Evolutionary conservation across 2,888 invertebrate species (phyloP).

Genomic region (Cyaniris semiargus): DNA sequence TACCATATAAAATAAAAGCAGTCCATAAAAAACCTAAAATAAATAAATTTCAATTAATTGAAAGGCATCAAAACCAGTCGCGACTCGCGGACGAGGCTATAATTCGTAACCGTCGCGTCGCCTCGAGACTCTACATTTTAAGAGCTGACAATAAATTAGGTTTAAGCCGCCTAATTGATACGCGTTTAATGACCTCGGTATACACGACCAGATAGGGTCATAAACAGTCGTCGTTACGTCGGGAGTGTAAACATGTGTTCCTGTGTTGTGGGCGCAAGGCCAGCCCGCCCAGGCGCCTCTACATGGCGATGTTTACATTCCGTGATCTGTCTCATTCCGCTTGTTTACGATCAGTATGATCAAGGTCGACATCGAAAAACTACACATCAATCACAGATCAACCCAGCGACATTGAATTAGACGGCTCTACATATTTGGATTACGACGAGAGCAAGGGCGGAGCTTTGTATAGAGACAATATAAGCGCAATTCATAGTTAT

Average conservation of each 20-base stretch:
- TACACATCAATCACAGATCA: constrained; percentile 20
- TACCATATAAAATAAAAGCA: constrained; percentile 11
- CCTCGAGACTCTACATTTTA: constrained; percentile 18
- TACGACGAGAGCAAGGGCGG: background rate
- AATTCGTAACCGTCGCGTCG: constrained; percentile 4
- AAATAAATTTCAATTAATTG: constrained; percentile 19
- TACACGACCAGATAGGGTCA: constrained; percentile 31
- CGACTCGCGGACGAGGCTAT: background rate
- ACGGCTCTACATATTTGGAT: background rate
- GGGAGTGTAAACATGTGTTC: constrained; percentile 69
- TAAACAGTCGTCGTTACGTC: constrained; percentile 45
- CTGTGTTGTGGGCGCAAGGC: constrained; percentile 66
- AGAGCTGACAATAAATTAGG: constrained; percentile 17
- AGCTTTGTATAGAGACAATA: background rate
- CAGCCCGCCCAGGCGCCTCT: constrained; percentile 50
- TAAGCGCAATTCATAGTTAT: background rate
- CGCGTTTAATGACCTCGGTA: constrained; percentile 30
- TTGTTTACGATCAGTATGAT: constrained; percentile 21
- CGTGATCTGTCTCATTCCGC: constrained; percentile 54
- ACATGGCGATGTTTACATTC: constrained; percentile 41
- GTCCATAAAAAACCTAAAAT: background rate
- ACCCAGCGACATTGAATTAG: constrained; percentile 23
- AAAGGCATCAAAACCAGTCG: constrained; percentile 17
- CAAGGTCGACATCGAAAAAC: constrained; percentile 30
- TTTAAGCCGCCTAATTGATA: constrained; percentile 15